Evolutionary conservation across 2,113 vertebrate genomes (phyloP).

Genomic region (Thinocorus orbignyianus): DNA sequence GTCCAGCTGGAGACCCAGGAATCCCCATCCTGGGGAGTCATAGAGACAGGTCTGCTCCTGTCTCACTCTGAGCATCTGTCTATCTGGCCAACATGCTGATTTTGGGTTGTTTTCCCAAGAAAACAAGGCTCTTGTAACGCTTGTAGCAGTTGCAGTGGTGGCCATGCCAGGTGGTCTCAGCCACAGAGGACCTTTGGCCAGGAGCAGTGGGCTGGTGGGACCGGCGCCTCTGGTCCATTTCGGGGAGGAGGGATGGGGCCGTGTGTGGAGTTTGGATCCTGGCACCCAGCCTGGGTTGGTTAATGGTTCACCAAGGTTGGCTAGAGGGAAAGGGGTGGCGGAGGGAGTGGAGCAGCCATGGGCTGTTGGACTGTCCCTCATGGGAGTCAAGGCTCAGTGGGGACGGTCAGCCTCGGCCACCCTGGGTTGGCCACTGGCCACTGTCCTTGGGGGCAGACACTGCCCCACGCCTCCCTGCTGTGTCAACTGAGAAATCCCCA

Average conservation of each 20-base stretch:
- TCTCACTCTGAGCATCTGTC: background rate
- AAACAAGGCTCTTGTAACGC: background rate
- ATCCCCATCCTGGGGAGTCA: background rate
- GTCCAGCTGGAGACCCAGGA: background rate
- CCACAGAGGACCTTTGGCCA: background rate
- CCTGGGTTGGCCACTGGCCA: accelerated
- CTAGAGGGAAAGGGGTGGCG: background rate
- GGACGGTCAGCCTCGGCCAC: accelerated
- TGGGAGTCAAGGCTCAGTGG: background rate
- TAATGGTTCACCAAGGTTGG: constrained; percentile 46
- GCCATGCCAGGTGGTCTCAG: accelerated
- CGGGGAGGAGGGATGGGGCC: background rate
- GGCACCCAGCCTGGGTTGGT: background rate
- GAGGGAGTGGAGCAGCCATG: accelerated
- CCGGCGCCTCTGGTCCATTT: accelerated
- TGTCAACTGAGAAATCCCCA: background rate
- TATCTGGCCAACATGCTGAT: background rate
- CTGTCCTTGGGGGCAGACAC: background rate
- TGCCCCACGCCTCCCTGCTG: background rate
- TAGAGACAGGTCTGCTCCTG: background rate
- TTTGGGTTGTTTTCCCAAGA: background rate
- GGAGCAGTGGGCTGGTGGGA: accelerated
- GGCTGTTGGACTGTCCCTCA: background rate
- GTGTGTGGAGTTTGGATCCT: constrained; percentile 39
- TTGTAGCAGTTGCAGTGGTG: accelerated